These are phyloP conservation scores for Agrochola litura DNA, from an alignment of 2,888 invertebrate species.

Conservation along the genomic window DNA sequence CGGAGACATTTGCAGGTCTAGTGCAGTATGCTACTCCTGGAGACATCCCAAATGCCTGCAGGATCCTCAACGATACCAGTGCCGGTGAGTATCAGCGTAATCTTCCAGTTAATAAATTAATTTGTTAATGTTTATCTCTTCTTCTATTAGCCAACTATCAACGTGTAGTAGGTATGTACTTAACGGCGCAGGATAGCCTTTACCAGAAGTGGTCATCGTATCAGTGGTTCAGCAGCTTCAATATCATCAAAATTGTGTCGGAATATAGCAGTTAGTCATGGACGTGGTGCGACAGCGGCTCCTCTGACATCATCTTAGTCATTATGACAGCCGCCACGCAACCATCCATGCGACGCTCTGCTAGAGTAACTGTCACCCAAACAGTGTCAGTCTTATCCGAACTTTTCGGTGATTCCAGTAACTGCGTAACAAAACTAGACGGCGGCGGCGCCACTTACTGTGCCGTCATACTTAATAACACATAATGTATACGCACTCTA, in stretches of 20 bases:
- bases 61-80: constrained; percentile 68
- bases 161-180: background rate
- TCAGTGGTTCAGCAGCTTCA: background rate
- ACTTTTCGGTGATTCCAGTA: too few relatives aligned
- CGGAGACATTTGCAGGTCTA: constrained; percentile 81
- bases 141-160: background rate
- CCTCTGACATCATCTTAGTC: background rate
- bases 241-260: background rate
- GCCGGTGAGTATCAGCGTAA: constrained; percentile 67
- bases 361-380: too few relatives aligned
- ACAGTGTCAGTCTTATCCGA: too few relatives aligned
- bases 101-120: background rate
- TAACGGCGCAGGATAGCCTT: background rate
- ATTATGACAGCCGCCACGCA: background rate
- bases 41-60: constrained; percentile 77
- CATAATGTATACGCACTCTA: too few relatives aligned
- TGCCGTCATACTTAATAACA: too few relatives aligned
- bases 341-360: too few relatives aligned
- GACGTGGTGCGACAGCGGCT: background rate
- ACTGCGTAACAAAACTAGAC: too few relatives aligned
- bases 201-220: background rate
- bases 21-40: constrained; percentile 82
- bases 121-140: background rate
- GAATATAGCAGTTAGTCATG: background rate
- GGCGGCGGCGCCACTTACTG: too few relatives aligned